These are phyloP conservation scores for Oscheius sp. DNA, from an alignment of 2,888 invertebrate species.

Conservation along the genomic window DNA sequence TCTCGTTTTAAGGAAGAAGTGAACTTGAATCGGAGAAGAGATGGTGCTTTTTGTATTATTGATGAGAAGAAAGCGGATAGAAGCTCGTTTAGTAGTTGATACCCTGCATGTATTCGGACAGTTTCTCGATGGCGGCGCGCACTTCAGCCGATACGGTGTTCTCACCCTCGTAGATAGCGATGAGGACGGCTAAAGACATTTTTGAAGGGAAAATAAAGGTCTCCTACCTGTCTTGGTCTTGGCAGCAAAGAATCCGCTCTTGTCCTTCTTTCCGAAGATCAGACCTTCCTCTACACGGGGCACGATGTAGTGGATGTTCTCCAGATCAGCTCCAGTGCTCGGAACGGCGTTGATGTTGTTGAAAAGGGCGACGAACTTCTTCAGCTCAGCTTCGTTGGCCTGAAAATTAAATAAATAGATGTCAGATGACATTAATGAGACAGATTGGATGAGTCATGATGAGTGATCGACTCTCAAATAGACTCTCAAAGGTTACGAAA, in stretches of 20 bases:
- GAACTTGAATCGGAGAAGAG: neutral
- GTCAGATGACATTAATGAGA: neutral
- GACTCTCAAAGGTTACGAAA: neutral
- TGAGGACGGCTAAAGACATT: slow-evolving; percentile 60
- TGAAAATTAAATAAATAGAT: slow-evolving; percentile 42
- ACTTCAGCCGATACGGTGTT: slow-evolving; percentile 61
- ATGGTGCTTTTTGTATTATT: neutral
- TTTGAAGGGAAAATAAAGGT: neutral
- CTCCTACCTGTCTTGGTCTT: slow-evolving; percentile 64
- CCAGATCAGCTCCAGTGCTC: slow-evolving; percentile 66
- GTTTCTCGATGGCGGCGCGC: slow-evolving; percentile 68
- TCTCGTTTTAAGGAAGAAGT: neutral
- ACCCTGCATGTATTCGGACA: slow-evolving; percentile 61
- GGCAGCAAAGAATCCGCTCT: slow-evolving; percentile 71
- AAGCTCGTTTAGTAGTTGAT: slow-evolving; percentile 60
- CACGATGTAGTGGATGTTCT: slow-evolving; percentile 71
- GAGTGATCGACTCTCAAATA: neutral
- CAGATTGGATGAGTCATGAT: neutral
- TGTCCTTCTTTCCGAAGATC: slow-evolving; percentile 73
- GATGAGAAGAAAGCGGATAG: neutral
- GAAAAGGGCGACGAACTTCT: slow-evolving; percentile 65
- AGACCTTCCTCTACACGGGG: slow-evolving; percentile 71
- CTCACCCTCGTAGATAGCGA: slow-evolving; percentile 72
- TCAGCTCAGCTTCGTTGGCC: slow-evolving; percentile 69
- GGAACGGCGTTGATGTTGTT: slow-evolving; percentile 59